A percentile compares a stretch with the other conserved stretches of the same genome.
Conservation (phyloP, 2,113 vertebrate genomes). For the Gambusia holbrooki region DNA sequence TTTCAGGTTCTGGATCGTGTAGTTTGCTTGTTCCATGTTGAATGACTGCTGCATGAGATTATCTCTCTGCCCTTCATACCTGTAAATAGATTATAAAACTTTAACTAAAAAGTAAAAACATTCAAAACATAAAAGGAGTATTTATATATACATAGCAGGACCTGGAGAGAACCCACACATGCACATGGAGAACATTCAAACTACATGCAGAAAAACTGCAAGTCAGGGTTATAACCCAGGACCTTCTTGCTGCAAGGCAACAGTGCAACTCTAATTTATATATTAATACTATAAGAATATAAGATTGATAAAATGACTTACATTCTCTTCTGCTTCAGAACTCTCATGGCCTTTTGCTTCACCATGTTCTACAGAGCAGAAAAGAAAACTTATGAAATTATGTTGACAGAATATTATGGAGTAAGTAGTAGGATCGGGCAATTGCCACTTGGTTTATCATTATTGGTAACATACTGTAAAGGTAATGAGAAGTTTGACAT, state of each 20-base stretch:
- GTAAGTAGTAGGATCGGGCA: background rate
- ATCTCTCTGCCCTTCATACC: constrained; percentile 96
- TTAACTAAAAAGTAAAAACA: background rate
- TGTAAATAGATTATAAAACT: constrained; percentile 51
- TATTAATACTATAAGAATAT: background rate
- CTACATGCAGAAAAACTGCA: too few relatives aligned
- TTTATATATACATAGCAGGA: background rate
- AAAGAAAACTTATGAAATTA: background rate
- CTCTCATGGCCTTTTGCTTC: constrained; percentile 96
- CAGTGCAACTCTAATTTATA: background rate
- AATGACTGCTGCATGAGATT: constrained; percentile 97
- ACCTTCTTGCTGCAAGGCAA: too few relatives aligned
- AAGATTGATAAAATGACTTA: constrained; percentile 77
- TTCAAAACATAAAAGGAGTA: background rate
- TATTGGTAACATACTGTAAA: too few relatives aligned
- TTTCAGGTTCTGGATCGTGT: constrained; percentile 95
- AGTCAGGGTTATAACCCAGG: too few relatives aligned
- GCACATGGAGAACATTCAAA: too few relatives aligned
- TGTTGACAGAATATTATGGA: background rate
- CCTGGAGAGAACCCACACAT: too few relatives aligned
- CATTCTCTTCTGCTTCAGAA: constrained; percentile 98
- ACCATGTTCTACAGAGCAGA: constrained; percentile 90
- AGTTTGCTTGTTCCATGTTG: constrained; percentile 99
- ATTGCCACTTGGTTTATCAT: background rate
- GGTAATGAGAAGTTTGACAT: too few relatives aligned